phyloP scores from a whole-genome alignment of 2,797 vertebrate genomes.

The Pseudotriccus pelzelni region DNA sequence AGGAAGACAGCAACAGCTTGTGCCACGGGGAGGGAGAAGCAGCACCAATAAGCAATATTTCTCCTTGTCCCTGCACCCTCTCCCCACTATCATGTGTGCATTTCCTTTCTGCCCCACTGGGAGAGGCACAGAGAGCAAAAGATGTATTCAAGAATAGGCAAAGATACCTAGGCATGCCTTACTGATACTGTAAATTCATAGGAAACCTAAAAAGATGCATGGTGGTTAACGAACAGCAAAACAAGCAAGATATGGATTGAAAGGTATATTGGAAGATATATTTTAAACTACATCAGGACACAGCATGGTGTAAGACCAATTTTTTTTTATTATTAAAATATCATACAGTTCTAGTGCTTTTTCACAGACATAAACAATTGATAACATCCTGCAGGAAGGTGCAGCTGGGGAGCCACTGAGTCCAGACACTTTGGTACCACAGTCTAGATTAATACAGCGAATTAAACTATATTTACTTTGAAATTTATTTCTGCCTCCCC shows the following conservation, averaged over 20 bases:
- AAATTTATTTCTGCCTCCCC: slow-evolving; percentile 29
- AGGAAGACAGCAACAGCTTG: neutral
- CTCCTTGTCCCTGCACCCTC: neutral
- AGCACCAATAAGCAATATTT: neutral
- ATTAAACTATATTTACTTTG: slow-evolving; percentile 46
- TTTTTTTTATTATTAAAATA: slow-evolving; percentile 16
- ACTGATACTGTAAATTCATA: neutral
- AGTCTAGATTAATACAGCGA: slow-evolving; percentile 60
- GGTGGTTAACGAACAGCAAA: neutral
- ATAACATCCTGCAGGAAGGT: slow-evolving; percentile 13
- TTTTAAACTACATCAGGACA: neutral
- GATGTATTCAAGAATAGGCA: neutral
- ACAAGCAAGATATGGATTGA: neutral
- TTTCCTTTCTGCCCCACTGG: neutral
- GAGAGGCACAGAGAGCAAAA: neutral
- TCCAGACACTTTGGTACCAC: slow-evolving; percentile 31
- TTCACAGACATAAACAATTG: slow-evolving; percentile 27
- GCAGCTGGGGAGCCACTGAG: slow-evolving; percentile 18
- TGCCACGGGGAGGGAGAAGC: neutral
- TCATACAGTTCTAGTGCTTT: neutral
- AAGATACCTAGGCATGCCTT: neutral
- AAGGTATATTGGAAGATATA: neutral
- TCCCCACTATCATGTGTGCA: neutral
- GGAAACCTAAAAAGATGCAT: neutral
- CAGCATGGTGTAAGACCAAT: neutral